Evolutionary conservation across 2,888 invertebrate species (phyloP).

Genomic region (Amiota minor): DNA sequence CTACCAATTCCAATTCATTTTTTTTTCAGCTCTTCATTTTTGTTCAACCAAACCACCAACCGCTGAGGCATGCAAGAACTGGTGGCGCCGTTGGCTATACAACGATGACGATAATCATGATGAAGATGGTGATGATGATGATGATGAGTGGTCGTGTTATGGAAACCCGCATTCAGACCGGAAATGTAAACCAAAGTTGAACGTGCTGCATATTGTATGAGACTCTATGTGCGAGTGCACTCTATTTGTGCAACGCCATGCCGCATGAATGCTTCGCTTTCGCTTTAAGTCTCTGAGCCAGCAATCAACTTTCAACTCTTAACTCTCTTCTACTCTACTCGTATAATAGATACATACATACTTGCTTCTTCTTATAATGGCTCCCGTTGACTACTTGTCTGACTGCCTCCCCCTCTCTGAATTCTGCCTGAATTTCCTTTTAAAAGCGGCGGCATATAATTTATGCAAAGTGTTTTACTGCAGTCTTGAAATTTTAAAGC

Average conservation of each 20-base stretch:
- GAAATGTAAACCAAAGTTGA: slow-evolving; percentile 31
- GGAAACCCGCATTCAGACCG: slow-evolving; percentile 28
- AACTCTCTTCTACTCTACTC: background rate
- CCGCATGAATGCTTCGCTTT: background rate
- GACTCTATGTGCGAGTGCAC: background rate
- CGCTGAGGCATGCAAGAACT: background rate
- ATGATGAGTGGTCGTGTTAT: background rate
- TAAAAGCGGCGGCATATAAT: background rate
- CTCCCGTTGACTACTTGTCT: background rate
- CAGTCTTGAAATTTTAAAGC: slow-evolving; percentile 22
- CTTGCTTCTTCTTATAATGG: background rate
- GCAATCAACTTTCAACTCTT: slow-evolving; percentile 10
- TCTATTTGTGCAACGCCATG: background rate
- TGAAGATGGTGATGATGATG: background rate
- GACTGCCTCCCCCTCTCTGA: background rate
- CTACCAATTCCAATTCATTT: no score
- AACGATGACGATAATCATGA: no score
- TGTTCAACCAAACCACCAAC: background rate
- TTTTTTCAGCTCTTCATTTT: no score
- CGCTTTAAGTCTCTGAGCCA: background rate
- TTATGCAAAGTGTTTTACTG: slow-evolving; percentile 21
- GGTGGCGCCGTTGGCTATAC: no score
- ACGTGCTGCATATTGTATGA: slow-evolving; percentile 19
- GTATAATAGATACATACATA: background rate
- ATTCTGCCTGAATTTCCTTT: background rate